Evolutionary conservation across 92 coral and sea anemone species (phyloP), one percentile per base, ranked within the genome.

Genomic region (Meandrina meandrites): DNA sequence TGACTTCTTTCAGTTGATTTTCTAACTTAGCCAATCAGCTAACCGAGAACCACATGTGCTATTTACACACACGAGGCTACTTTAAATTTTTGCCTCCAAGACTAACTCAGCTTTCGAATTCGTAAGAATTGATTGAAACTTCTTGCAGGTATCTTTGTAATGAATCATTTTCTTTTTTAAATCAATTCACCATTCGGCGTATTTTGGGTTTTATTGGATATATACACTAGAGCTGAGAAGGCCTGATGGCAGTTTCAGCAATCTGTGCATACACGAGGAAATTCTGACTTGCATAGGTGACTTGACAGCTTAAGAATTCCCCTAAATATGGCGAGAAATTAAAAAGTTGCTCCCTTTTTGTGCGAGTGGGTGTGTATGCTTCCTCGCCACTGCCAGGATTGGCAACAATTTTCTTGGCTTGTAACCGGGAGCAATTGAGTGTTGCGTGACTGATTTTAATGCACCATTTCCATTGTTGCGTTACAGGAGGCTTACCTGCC

Each of bases 401-500:
- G 2, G 45, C 45, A 40, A 40, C 2, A 6, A 40, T 40, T 40
- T 40, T 40, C 3, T 6, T 40, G 45, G 45, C 45, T 40, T 40
- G 45, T 40, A 2, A 40, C 45, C 3, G 64, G 64, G 24, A 71
- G 48, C 2, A 71, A 71, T 34, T n/a, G 24, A 34, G 47, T 15
- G 37, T 79, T 72, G 50, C 72, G 36, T 83, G 58, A 53, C 69
- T n/a, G 22, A 24, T 24, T 37, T 37, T 76, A 64, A 75, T 30
- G 10, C 31, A 8, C 22, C 13, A 28, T 75, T 17, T 18, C n/a
- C 18, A 32, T 68, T 42, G 72, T 67, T 37, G 28, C 85, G 40
- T 84, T 76, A 34, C 89, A 97, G 99, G 99, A 97, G 81, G 98
- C 99, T n/a, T 97, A 95, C 80, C 94, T 97, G n/a, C 97, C 99